phyloP scores from a whole-genome alignment of 2,888 invertebrate species.

The Maniola hyperantus region DNA sequence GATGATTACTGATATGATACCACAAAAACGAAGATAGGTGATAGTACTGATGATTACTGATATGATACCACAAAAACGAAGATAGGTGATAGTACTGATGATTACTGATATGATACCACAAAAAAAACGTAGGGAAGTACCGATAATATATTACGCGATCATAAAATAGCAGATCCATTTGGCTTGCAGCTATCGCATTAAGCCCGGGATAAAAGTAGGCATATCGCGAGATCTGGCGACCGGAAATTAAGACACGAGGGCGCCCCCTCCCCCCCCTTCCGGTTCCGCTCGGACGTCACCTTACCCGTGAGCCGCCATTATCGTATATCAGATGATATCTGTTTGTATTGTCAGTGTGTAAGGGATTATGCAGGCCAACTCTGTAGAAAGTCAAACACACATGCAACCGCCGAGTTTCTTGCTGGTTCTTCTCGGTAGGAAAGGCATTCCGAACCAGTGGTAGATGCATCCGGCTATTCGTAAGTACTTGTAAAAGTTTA shows the following conservation, averaged over 20 bases:
- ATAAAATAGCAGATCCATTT: neutral
- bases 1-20: too few relatives aligned
- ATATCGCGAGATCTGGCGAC: conserved; percentile 67
- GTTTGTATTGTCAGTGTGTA: conserved; percentile 32
- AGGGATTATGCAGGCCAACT: neutral
- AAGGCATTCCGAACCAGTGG: too few relatives aligned
- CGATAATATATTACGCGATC: neutral
- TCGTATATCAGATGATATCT: conserved; percentile 53
- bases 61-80: too few relatives aligned
- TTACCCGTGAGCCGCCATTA: conserved; percentile 67
- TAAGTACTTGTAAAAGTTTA: too few relatives aligned
- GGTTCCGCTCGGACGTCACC: conserved; percentile 71
- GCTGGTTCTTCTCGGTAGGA: too few relatives aligned
- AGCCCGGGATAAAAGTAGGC: conserved; percentile 47
- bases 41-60: too few relatives aligned
- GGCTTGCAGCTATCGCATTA: conserved; percentile 29
- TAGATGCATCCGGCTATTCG: too few relatives aligned
- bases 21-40: too few relatives aligned
- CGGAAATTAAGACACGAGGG: conserved; percentile 77
- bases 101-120: too few relatives aligned
- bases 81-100: too few relatives aligned
- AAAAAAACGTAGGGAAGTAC: too few relatives aligned
- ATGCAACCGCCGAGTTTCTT: too few relatives aligned
- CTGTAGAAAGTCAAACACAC: neutral
- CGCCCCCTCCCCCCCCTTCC: conserved; percentile 49